These are phyloP conservation scores for Vanessa tameamea DNA, from an alignment of 1,140 invertebrate genomes.

Conservation along the genomic window DNA sequence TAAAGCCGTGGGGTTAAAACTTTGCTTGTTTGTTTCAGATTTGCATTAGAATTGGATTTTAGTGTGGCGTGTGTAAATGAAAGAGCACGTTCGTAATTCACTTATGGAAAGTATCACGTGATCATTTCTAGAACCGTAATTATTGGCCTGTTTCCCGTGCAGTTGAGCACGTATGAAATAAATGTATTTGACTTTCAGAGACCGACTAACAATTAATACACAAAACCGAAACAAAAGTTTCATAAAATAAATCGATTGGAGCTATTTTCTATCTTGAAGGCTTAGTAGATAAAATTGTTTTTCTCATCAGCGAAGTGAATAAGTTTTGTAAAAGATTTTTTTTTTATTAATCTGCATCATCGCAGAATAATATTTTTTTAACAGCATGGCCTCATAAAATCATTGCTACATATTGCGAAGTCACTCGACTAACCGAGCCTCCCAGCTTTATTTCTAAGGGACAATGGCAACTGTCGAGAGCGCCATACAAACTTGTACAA, in stretches of 20 bases:
- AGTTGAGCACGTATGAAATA: slow-evolving; percentile 12
- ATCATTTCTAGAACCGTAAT: slow-evolving; percentile 17
- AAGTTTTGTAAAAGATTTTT: neutral
- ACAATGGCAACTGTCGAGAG: slow-evolving; percentile 58
- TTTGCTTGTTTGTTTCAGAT: slow-evolving; percentile 54
- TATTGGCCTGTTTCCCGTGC: slow-evolving; percentile 14
- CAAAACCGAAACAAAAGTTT: no score
- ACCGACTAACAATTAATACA: neutral
- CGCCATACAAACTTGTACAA: slow-evolving; percentile 53
- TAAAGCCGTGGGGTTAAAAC: slow-evolving; percentile 25
- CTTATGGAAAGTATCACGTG: slow-evolving; percentile 20
- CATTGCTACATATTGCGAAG: slow-evolving; percentile 27
- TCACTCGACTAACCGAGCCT: slow-evolving; percentile 44
- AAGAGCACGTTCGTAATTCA: slow-evolving; percentile 35
- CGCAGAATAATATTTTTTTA: neutral
- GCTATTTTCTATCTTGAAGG: no score
- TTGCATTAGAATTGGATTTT: slow-evolving; percentile 64
- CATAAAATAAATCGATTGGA: no score
- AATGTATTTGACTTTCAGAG: slow-evolving; percentile 11
- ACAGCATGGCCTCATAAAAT: slow-evolving; percentile 30
- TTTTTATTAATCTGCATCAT: neutral
- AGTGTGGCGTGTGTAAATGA: slow-evolving; percentile 53
- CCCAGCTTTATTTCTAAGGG: slow-evolving; percentile 62
- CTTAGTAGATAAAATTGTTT: neutral
- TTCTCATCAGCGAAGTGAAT: neutral